Evolutionary conservation across 1,140 invertebrate genomes (phyloP), one percentile per base, ranked within the genome.

Genomic region (Drosophila truncata): DNA sequence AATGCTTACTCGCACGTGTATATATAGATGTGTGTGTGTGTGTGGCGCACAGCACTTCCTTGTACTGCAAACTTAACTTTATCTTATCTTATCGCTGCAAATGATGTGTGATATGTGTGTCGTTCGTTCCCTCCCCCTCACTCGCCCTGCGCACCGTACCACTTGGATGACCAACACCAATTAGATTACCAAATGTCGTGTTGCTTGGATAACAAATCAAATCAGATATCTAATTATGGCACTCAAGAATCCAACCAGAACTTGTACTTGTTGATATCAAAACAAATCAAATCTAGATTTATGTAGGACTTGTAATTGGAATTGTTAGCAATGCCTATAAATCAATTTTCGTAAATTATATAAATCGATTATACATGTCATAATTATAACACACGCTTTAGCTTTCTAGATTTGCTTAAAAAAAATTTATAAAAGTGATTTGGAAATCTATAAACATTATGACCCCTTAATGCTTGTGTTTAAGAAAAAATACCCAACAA

Each of bases 101-200:
- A 78, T 70, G 50, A 66, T 70, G 49, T 67, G 72, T 77, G 63
- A 67, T 76, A 67, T 33, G 23, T 54, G 50, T n/a, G n/a, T n/a
- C n/a, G n/a, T n/a, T 16, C 5, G 20, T 35, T 9, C 13, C 27
- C 27, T 16, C 10, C n/a, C 7, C 3, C 14, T 14, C 31, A 20
- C 31, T 35, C 50, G 18, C 49, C 14, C 52, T 18, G 13, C 8
- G 27, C 31, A 59, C 41, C 7, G 25, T 55, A 37, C 41, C 64
- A 61, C 54, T 58, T 61, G 33, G 72, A 67, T 86, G 78, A 71
- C 76, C 52, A 80, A 76, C 73, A 86, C 69, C 84, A 88, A 87
- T 80, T 83, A 88, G 84, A 78, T 44, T 87, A 62, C 31, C 20
- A 66, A 54, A 60, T 64, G 33, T 49, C 9, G 16, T 70, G 44